Evolutionary conservation across 2,113 vertebrate genomes (phyloP), one percentile per base, ranked within the genome.

Genomic region (Ranitomeya imitator): DNA sequence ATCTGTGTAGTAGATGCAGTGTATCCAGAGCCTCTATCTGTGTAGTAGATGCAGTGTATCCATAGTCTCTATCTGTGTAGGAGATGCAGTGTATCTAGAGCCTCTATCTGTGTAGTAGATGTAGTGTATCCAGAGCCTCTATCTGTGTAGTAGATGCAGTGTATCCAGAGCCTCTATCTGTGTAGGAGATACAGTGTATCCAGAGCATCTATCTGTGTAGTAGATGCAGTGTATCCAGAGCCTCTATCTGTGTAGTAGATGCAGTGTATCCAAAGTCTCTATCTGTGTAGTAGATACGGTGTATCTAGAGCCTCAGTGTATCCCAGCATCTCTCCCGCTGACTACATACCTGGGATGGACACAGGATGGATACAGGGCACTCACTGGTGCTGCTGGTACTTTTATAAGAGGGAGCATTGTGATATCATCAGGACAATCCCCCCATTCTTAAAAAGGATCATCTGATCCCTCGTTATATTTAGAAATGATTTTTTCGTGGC

Each of bases 401-500:
- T 3, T 91, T 94, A 95, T 95, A 95, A 94, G 94, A 93, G 15
- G 90, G 93, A 90, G 87, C 89, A 63, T 78, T 63, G 5, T 83
- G 92, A 94, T 93, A 90, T 93, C 93, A 93, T 92, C 93, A 92
- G 94, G 92, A 92, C 92, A 93, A 92, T 93, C 92, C 92, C 91
- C 18, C 91, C 93, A 94, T 95, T 94, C 95, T 95, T 93, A 93
- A 93, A 77, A 88, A 88, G 80, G 94, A 95, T 92, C 90, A 95
- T 95, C 93, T 93, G 94, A 95, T 94, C 95, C 94, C 91, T 88
- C 90, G 95, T 94, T 96, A 96, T 96, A 94, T 94, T 95, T 96
- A 96, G 95, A 96, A 93, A 92, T 94, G 93, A 94, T 95, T 83
- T 94, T 91, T 92, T 93, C 94, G 93, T 93, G 86, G 93, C 92